Percentiles rank a stretch among this genome's conserved stretches.
Conservation (phyloP, 2,797 vertebrate species). For the Geotria australis region DNA sequence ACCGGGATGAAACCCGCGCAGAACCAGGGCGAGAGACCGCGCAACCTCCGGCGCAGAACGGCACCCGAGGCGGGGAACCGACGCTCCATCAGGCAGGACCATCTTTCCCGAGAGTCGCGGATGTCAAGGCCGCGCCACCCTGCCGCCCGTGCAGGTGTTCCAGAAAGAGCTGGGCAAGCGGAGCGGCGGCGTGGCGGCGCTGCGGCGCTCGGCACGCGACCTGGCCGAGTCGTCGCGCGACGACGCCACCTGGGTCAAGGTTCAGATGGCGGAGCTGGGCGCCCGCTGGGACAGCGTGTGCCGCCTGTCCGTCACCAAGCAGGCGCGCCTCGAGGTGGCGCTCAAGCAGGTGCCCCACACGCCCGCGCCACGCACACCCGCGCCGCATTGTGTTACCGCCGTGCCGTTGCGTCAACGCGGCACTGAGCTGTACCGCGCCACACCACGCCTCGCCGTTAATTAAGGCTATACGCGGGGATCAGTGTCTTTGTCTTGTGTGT, state of each 20-base stretch:
- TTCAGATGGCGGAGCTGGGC: conserved; percentile 84
- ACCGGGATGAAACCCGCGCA: too few relatives aligned
- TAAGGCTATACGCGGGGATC: too few relatives aligned
- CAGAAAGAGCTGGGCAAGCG: conserved; percentile 88
- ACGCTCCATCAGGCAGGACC: too few relatives aligned
- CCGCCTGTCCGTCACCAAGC: conserved; percentile 67
- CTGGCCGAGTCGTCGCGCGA: conserved; percentile 58
- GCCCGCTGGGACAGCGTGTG: conserved; percentile 89
- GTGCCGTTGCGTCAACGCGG: neutral
- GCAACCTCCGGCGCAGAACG: too few relatives aligned
- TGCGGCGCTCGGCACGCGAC: conserved; percentile 68
- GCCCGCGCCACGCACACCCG: neutral
- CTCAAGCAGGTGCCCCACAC: conserved; percentile 24
- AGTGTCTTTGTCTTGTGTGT: too few relatives aligned
- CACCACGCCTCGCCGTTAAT: too few relatives aligned
- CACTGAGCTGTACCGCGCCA: conserved; percentile 29
- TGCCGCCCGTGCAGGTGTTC: conserved; percentile 34
- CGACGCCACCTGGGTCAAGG: conserved; percentile 88
- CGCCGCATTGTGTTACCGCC: neutral
- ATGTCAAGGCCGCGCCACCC: too few relatives aligned
- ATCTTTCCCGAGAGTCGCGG: too few relatives aligned
- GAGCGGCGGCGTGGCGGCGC: conserved; percentile 61
- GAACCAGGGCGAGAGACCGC: too few relatives aligned
- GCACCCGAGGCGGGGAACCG: too few relatives aligned
- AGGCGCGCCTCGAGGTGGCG: conserved; percentile 63